Conservation (phyloP, 2,113 vertebrate species). For the Takifugu flavidus region DNA sequence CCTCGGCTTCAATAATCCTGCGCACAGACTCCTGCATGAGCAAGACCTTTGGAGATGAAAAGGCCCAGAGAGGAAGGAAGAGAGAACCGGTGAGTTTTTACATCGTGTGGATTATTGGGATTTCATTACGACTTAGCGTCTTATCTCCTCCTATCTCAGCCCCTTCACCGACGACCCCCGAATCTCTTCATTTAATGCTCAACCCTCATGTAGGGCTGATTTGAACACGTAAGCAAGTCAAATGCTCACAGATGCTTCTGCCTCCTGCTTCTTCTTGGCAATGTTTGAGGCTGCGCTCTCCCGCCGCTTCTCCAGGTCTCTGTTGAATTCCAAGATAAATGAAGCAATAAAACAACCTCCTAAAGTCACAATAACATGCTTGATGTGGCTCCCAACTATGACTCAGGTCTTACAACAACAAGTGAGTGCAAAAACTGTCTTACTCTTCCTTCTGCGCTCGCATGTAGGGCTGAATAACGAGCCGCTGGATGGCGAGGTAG, state of each 20-base stretch:
- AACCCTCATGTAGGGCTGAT: not conserved
- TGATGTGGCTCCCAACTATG: slow-evolving; percentile 22
- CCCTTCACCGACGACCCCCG: slow-evolving; percentile 1
- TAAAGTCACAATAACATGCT: slow-evolving; percentile 40
- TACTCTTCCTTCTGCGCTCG: slow-evolving; percentile 92
- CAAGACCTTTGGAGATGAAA: slow-evolving; percentile 78
- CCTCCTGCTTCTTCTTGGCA: slow-evolving; percentile 91
- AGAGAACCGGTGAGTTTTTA: slow-evolving; percentile 22
- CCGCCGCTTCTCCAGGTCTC: slow-evolving; percentile 92
- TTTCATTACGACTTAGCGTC: slow-evolving; percentile 11
- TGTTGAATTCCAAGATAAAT: slow-evolving; percentile 57
- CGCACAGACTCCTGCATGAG: slow-evolving; percentile 98
- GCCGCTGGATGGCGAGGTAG: slow-evolving; percentile 90
- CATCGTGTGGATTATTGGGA: slow-evolving; percentile 1
- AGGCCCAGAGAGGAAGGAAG: not conserved
- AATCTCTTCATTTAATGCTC: not conserved
- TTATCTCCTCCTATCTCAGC: not conserved
- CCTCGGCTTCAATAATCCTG: slow-evolving; percentile 93
- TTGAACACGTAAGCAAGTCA: slow-evolving; percentile 6
- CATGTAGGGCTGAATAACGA: slow-evolving; percentile 93
- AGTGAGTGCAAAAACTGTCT: slow-evolving; percentile 57
- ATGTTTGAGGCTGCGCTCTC: slow-evolving; percentile 85
- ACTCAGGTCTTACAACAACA: slow-evolving; percentile 19
- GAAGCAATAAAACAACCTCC: slow-evolving; percentile 40
- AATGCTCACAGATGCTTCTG: slow-evolving; percentile 89